phyloP scores from a whole-genome alignment of 2,113 vertebrate genomes.

The Centropus bengalensis region DNA sequence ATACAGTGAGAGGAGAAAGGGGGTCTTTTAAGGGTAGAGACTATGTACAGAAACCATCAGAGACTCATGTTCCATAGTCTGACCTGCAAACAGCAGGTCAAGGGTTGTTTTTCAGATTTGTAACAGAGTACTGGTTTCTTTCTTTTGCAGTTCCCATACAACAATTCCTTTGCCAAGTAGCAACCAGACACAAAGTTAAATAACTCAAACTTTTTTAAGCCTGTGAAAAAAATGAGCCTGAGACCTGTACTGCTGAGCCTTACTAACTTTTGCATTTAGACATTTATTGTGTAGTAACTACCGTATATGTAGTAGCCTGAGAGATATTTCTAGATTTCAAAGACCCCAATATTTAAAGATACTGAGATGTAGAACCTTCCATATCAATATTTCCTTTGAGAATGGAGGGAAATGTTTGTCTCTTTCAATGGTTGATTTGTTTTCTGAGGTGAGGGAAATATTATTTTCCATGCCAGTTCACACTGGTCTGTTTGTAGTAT shows the following conservation, averaged over 20 bases:
- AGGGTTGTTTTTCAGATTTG: background rate
- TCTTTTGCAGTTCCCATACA: background rate
- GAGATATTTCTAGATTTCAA: background rate
- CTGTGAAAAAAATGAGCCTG: background rate
- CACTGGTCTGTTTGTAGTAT: background rate
- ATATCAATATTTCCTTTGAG: background rate
- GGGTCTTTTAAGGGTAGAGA: background rate
- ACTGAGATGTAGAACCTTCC: background rate
- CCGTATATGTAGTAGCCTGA: background rate
- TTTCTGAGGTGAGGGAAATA: background rate
- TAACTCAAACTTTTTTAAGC: background rate
- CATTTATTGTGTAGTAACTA: background rate
- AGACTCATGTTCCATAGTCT: background rate
- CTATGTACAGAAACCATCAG: background rate
- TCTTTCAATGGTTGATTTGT: background rate
- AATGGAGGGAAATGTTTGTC: background rate
- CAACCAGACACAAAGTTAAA: background rate
- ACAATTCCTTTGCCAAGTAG: background rate
- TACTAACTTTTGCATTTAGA: background rate
- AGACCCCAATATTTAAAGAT: background rate
- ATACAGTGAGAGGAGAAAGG: background rate
- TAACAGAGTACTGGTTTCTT: background rate
- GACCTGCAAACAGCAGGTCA: background rate
- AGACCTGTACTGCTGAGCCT: background rate
- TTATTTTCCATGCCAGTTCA: constrained; percentile 3